Evolutionary conservation across 30 jellyfish, hydroid and myxozoan species (phyloP).

Genomic region (Rhopilema esculentum): DNA sequence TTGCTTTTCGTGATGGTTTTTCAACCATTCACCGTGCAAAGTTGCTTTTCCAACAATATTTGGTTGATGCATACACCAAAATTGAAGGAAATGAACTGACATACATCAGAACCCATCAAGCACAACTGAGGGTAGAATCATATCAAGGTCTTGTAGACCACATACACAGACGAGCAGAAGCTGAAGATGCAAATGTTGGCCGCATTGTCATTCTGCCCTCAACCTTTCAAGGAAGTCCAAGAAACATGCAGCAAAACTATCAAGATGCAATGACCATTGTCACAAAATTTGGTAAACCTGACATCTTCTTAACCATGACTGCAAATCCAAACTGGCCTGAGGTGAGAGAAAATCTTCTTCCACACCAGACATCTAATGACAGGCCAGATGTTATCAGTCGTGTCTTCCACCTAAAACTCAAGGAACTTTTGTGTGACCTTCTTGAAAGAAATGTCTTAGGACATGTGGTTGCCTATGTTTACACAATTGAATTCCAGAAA

Average conservation of each 20-base stretch:
- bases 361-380: no score
- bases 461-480: constrained; percentile 40
- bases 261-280: constrained; percentile 77
- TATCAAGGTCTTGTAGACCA: constrained; percentile 63
- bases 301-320: no score
- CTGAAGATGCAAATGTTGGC: no score
- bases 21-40: no score
- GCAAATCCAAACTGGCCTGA: no score
- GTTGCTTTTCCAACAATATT: no score
- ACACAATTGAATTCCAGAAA: constrained; percentile 60
- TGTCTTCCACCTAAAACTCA: constrained; percentile 41
- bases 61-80: no score
- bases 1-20: constrained; percentile 56
- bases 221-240: no score
- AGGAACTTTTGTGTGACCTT: constrained; percentile 43
- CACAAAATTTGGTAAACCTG: no score
- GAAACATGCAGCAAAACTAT: constrained; percentile 62
- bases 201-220: constrained; percentile 74
- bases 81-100: constrained; percentile 80
- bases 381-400: no score
- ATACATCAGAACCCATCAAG: constrained; percentile 42
- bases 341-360: no score
- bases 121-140: no score
- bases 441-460: constrained; percentile 59
- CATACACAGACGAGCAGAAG: constrained; percentile 44